A percentile compares a stretch with the other conserved stretches of the same genome.
These are phyloP conservation scores for Arrhamphus sclerolepis DNA, from an alignment of 2,797 vertebrate species.

Conservation along the genomic window DNA sequence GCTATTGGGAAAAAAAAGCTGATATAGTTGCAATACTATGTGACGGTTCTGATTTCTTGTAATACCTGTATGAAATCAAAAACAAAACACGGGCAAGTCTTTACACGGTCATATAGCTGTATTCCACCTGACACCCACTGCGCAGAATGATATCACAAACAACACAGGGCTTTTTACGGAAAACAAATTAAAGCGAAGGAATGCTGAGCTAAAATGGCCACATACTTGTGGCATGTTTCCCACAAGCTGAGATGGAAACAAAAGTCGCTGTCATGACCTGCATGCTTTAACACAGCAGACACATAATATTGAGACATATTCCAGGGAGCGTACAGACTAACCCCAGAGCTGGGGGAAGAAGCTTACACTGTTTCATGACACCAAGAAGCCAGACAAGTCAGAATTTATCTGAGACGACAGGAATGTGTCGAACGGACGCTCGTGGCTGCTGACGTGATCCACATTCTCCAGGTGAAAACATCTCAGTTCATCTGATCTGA, in stretches of 20 bases:
- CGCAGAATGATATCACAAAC: neutral
- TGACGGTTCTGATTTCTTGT: slow-evolving; percentile 23
- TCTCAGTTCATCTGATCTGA: slow-evolving; percentile 26
- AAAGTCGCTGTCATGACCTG: neutral
- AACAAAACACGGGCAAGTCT: slow-evolving; percentile 12
- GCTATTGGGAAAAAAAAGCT: slow-evolving; percentile 28
- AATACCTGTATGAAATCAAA: slow-evolving; percentile 21
- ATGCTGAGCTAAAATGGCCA: neutral
- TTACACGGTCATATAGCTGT: slow-evolving; percentile 1
- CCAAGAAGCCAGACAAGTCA: slow-evolving; percentile 10
- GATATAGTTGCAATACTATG: slow-evolving; percentile 36
- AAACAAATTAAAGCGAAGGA: neutral
- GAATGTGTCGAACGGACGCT: slow-evolving; percentile 56
- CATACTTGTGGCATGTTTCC: neutral
- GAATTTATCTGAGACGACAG: slow-evolving; percentile 34
- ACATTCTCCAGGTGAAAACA: slow-evolving; percentile 53
- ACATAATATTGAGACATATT: slow-evolving; percentile 4
- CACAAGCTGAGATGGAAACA: slow-evolving; percentile 12
- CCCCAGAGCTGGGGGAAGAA: neutral
- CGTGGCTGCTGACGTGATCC: slow-evolving; percentile 60
- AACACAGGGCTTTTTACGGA: neutral
- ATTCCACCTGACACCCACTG: neutral
- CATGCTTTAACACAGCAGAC: neutral
- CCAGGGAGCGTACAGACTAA: neutral
- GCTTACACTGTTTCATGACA: slow-evolving; percentile 22